Conservation (phyloP, 2,888 invertebrate genomes). For the Apodemia zela region DNA sequence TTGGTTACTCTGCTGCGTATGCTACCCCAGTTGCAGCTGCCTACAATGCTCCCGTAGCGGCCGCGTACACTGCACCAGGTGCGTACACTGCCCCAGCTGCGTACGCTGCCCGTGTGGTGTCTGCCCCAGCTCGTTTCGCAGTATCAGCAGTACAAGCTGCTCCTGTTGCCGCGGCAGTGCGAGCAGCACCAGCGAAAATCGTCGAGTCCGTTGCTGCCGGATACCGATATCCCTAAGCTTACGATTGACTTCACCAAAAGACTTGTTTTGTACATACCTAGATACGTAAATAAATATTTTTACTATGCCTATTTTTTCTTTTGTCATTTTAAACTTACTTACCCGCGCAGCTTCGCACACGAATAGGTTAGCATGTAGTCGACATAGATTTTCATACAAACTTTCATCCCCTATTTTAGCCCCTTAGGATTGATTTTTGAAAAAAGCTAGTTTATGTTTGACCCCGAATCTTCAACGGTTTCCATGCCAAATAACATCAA, state of each 20-base stretch:
- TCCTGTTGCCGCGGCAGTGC: conserved; percentile 72
- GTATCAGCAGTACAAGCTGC: conserved; percentile 35
- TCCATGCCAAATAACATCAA: too few relatives aligned
- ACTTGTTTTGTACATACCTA: conserved; percentile 62
- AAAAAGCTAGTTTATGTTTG: too few relatives aligned
- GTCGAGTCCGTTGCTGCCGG: conserved; percentile 71
- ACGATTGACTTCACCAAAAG: conserved; percentile 51
- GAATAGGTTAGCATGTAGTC: too few relatives aligned
- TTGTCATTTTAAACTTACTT: background rate
- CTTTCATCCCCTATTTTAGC: too few relatives aligned
- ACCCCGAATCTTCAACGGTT: too few relatives aligned
- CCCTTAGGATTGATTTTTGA: too few relatives aligned
- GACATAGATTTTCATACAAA: too few relatives aligned
- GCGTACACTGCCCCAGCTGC: conserved; percentile 37
- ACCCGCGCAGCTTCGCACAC: too few relatives aligned
- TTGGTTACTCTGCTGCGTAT: conserved; percentile 32
- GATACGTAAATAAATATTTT: conserved; percentile 33
- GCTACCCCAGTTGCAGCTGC: conserved; percentile 35
- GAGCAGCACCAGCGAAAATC: conserved; percentile 83
- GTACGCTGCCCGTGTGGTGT: conserved; percentile 36
- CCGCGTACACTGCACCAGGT: conserved; percentile 35
- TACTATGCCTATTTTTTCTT: conserved; percentile 21
- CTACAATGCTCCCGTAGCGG: conserved; percentile 46
- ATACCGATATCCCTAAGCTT: conserved; percentile 62
- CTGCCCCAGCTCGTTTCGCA: conserved; percentile 42